Evolutionary conservation across 2,888 invertebrate genomes (phyloP).

Genomic region (Auanema freiburgensis): DNA sequence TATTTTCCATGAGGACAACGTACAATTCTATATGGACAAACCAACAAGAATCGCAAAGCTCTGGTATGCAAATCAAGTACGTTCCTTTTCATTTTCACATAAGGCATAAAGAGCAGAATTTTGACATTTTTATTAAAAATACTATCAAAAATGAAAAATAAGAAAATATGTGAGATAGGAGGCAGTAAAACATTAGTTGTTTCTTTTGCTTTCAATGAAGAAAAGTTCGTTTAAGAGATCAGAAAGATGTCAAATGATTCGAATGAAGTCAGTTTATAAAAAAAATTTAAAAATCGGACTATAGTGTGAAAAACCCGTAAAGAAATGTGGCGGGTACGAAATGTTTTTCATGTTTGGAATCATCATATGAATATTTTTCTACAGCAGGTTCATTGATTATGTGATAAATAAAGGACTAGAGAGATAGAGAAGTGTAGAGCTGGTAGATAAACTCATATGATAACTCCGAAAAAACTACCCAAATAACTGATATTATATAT

Average conservation of each 20-base stretch:
- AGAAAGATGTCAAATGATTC: too few species aligned
- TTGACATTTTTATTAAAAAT: too few species aligned
- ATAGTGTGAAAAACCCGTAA: too few species aligned
- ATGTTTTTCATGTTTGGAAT: too few species aligned
- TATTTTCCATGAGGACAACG: not conserved
- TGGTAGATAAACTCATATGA: too few species aligned
- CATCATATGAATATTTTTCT: too few species aligned
- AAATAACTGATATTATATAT: not conserved
- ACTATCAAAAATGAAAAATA: too few species aligned
- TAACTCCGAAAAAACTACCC: not conserved
- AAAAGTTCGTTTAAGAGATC: not conserved
- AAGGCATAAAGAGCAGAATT: too few species aligned
- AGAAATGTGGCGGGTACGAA: too few species aligned
- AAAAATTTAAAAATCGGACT: too few species aligned
- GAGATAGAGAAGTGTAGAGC: not conserved
- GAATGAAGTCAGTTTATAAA: too few species aligned
- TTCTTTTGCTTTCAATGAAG: slow-evolving; percentile 5
- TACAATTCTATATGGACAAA: slow-evolving; percentile 10
- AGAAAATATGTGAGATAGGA: not conserved
- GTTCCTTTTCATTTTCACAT: not conserved
- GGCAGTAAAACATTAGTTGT: slow-evolving; percentile 8
- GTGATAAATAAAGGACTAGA: not conserved
- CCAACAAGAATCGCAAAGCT: slow-evolving; percentile 1
- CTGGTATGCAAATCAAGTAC: slow-evolving; percentile 2
- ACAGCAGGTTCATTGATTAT: too few species aligned